Percentiles rank a stretch among this genome's conserved stretches.
phyloP scores from a whole-genome alignment of 1,140 invertebrate genomes.

The Penaeus chinensis region DNA sequence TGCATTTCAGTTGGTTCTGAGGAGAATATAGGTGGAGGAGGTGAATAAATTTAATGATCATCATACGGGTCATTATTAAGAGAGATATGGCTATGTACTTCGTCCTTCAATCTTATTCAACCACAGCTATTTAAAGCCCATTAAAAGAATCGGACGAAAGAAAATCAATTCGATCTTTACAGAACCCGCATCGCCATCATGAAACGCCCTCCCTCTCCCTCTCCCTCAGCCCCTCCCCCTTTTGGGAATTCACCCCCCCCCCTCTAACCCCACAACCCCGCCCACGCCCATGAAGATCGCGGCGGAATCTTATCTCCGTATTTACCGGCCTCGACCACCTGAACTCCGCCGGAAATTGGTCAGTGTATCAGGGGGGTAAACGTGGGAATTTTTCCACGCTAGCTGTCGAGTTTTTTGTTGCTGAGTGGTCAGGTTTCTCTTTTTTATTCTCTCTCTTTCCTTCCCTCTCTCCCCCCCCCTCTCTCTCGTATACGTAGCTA shows the following conservation, averaged over 20 bases:
- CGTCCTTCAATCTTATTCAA: too few species aligned
- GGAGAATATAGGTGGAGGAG: too few species aligned
- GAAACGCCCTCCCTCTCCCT: background rate
- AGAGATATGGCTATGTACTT: too few species aligned
- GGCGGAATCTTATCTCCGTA: background rate
- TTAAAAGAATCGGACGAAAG: too few species aligned
- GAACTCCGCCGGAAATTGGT: slow-evolving; percentile 42
- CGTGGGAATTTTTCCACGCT: slow-evolving; percentile 53
- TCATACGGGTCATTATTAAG: too few species aligned
- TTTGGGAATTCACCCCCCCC: background rate
- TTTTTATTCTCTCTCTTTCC: too few species aligned
- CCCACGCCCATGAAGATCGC: background rate
- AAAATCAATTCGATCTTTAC: background rate
- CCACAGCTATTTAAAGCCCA: too few species aligned
- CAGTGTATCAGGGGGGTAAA: slow-evolving; percentile 57
- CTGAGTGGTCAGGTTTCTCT: too few species aligned
- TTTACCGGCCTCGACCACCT: background rate
- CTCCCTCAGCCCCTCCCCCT: background rate
- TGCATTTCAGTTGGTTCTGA: too few species aligned
- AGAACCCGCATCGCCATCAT: background rate
- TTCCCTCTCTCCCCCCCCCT: too few species aligned
- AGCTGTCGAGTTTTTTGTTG: background rate
- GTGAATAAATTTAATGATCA: too few species aligned
- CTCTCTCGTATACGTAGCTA: too few species aligned
- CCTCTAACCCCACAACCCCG: background rate